Percentiles rank a stretch among this genome's conserved stretches.
phyloP scores from a whole-genome alignment of 1,140 invertebrate species.

The Drosophila nasuta region DNA sequence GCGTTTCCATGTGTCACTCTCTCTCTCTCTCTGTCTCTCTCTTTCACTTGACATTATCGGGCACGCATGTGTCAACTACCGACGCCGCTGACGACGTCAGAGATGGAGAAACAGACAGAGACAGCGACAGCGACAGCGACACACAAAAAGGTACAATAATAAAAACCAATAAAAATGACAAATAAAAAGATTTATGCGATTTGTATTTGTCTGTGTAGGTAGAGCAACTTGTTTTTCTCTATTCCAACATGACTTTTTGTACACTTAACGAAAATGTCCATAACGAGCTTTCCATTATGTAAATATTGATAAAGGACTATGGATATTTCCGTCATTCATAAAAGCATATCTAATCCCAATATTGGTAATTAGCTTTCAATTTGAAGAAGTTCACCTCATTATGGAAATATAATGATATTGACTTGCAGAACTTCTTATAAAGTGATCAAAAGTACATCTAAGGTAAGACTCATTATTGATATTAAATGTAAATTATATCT shows the following conservation, averaged over 20 bases:
- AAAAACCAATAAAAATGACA: conserved; percentile 83
- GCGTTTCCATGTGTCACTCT: conserved; percentile 37
- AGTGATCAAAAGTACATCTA: too few relatives aligned
- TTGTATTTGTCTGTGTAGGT: conserved; percentile 32
- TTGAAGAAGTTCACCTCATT: background rate
- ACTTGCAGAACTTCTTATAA: background rate
- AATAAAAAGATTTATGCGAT: conserved; percentile 82
- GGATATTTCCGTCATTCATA: background rate
- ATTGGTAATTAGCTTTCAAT: background rate
- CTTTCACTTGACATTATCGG: conserved; percentile 69
- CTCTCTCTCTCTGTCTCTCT: conserved; percentile 23
- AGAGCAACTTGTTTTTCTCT: conserved; percentile 53
- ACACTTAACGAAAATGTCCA: conserved; percentile 25
- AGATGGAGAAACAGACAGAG: background rate
- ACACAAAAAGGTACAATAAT: conserved; percentile 76
- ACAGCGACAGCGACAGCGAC: background rate
- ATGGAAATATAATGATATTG: too few relatives aligned
- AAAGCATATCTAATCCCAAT: background rate
- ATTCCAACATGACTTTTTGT: conserved; percentile 40
- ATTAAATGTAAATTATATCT: too few relatives aligned
- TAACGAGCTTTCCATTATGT: conserved; percentile 11
- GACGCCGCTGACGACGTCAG: conserved; percentile 44
- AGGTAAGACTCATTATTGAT: too few relatives aligned
- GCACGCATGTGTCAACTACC: conserved; percentile 77
- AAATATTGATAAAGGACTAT: background rate